A percentile compares a stretch with the other conserved stretches of the same genome.
Conservation (phyloP, 2,797 vertebrate genomes). For the Philypnodon macrostomus region DNA sequence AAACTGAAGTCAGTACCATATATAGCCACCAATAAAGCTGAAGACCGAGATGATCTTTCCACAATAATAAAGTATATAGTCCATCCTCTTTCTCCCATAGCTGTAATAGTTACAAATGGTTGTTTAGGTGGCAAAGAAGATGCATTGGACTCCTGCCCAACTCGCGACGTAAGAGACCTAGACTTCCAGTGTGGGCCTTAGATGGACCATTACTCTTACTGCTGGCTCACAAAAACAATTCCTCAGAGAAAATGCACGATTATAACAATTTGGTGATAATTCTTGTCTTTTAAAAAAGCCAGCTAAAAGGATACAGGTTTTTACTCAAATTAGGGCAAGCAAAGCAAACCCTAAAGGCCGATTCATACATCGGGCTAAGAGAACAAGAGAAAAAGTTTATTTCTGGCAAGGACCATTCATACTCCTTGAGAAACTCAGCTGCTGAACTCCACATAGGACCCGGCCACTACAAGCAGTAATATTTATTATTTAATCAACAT, state of each 20-base stretch:
- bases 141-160: constrained; percentile 22
- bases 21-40: constrained; percentile 36
- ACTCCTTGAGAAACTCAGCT: too few species aligned
- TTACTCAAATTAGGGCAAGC: neutral
- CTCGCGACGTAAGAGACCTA: neutral
- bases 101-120: constrained; percentile 47
- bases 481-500: too few species aligned
- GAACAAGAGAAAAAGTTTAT: too few species aligned
- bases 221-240: constrained; percentile 8
- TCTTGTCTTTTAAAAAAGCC: neutral
- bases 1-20: too few species aligned
- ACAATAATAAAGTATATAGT: constrained; percentile 22
- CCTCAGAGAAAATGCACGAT: constrained; percentile 8
- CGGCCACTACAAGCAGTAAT: too few species aligned
- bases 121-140: constrained; percentile 38
- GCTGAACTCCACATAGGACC: too few species aligned
- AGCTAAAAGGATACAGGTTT: neutral
- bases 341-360: constrained; percentile 2
- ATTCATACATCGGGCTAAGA: too few species aligned
- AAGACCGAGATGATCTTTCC: constrained; percentile 21
- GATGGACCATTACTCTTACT: constrained; percentile 5
- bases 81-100: constrained; percentile 10
- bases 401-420: too few species aligned
- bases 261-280: constrained; percentile 7
- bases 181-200: constrained; percentile 23